Evolutionary conservation across 2,797 vertebrate genomes (phyloP).

Genomic region (Phalloptychus januarius): DNA sequence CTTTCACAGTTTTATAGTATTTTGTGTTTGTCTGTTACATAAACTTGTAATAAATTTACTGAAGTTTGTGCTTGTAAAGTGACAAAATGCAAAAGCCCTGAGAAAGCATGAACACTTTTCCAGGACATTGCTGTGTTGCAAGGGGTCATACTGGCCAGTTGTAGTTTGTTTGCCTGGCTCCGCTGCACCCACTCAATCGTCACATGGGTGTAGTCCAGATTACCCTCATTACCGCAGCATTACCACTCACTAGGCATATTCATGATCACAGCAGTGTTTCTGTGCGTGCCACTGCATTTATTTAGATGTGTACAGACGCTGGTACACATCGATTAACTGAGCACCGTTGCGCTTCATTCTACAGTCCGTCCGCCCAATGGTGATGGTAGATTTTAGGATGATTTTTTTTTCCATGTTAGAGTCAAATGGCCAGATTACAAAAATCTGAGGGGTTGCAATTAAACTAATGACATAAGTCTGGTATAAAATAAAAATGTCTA

Average conservation of each 20-base stretch:
- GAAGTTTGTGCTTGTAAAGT: too few species aligned
- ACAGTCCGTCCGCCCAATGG: neutral
- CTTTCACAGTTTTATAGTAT: neutral
- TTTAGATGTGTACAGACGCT: conserved; percentile 3
- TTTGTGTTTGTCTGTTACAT: neutral
- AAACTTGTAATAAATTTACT: neutral
- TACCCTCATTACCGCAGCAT: conserved; percentile 69
- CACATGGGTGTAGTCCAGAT: conserved; percentile 65
- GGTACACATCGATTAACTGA: conserved; percentile 24
- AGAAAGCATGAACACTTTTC: too few species aligned
- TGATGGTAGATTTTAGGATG: neutral
- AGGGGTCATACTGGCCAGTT: conserved; percentile 9
- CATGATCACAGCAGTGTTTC: neutral
- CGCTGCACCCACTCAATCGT: conserved; percentile 64
- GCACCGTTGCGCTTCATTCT: neutral
- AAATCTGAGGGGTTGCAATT: neutral
- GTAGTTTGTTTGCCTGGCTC: conserved; percentile 43
- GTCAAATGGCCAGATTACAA: neutral
- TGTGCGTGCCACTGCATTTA: conserved; percentile 19
- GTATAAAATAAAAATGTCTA: neutral
- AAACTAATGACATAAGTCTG: neutral
- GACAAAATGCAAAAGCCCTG: neutral
- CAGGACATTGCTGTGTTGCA: neutral
- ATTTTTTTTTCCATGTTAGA: neutral
- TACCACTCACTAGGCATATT: conserved; percentile 51